Evolutionary conservation across 2,888 invertebrate species (phyloP).

Genomic region (Tupiocoris notatus): DNA sequence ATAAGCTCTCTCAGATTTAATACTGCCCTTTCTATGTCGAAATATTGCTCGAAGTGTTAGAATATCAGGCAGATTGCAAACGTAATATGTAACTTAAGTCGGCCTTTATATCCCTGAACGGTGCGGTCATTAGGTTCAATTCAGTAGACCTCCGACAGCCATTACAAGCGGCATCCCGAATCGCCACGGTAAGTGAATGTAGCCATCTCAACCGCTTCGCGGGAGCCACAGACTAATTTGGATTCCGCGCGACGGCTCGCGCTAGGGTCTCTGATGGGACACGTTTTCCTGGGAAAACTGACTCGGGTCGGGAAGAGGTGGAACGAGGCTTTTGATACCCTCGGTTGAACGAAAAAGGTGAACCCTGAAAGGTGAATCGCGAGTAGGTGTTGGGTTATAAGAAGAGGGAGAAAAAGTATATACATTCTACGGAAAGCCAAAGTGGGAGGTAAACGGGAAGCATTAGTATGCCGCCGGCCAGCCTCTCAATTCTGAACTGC

Average conservation of each 20-base stretch:
- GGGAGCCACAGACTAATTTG: not conserved
- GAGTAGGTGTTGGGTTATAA: not conserved
- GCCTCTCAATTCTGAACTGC: not conserved
- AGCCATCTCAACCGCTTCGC: too few relatives aligned
- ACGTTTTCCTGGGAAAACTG: not conserved
- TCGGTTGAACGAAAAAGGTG: not conserved
- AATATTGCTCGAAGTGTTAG: too few relatives aligned
- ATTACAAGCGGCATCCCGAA: not conserved
- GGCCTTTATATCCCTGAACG: too few relatives aligned
- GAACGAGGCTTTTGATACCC: not conserved
- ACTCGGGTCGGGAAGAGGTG: too few relatives aligned
- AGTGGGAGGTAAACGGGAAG: not conserved
- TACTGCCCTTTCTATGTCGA: too few relatives aligned
- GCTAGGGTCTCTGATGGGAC: not conserved
- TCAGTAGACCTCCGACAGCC: not conserved
- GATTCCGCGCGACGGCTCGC: not conserved
- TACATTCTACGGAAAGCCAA: not conserved
- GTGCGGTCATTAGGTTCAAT: not conserved
- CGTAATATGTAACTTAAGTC: too few relatives aligned
- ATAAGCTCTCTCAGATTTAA: too few relatives aligned
- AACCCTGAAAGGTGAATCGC: not conserved
- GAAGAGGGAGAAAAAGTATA: not conserved
- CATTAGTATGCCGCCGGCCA: not conserved
- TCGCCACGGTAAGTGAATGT: too few relatives aligned
- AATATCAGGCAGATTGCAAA: too few relatives aligned